Evolutionary conservation across 2,888 invertebrate genomes (phyloP).

Genomic region (Mystacides longicornis): DNA sequence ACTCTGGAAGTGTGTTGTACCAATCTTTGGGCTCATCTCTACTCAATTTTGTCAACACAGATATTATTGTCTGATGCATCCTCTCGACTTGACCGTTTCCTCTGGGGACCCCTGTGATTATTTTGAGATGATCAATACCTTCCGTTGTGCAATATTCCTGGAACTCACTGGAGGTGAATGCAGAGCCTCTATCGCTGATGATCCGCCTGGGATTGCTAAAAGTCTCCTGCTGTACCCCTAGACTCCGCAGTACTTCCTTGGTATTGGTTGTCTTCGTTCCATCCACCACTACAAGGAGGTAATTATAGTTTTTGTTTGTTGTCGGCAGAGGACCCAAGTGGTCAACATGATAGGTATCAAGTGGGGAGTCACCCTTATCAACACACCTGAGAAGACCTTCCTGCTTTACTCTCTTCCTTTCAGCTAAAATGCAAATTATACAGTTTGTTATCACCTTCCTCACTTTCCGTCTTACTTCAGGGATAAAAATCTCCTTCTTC

Average conservation of each 20-base stretch:
- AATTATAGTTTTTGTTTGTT: conserved; percentile 31
- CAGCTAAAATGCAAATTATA: neutral
- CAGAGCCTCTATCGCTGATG: conserved; percentile 32
- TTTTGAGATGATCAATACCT: neutral
- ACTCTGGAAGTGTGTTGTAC: conserved; percentile 27
- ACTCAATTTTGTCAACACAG: conserved; percentile 31
- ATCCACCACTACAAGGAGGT: conserved; percentile 33
- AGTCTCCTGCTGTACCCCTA: conserved; percentile 28
- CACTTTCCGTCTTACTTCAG: conserved; percentile 1
- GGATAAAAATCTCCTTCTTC: conserved; percentile 7
- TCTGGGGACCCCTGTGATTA: conserved; percentile 28
- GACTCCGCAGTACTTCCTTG: conserved; percentile 30
- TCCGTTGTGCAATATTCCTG: neutral
- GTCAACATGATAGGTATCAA: conserved; percentile 31
- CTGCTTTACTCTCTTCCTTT: conserved; percentile 29
- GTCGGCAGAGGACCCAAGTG: conserved; percentile 32
- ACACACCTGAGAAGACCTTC: conserved; percentile 31
- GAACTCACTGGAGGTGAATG: conserved; percentile 30
- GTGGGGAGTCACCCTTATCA: conserved; percentile 29
- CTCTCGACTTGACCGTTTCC: conserved; percentile 33
- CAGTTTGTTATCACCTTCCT: conserved; percentile 1
- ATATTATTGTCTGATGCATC: conserved; percentile 30
- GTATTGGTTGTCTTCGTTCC: conserved; percentile 29
- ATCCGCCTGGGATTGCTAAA: conserved; percentile 34
- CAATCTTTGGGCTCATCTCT: conserved; percentile 30